A percentile compares a stretch with the other conserved stretches of the same genome.
Conservation (phyloP, 2,797 vertebrate species). For the Arctocebus calabarensis region DNA sequence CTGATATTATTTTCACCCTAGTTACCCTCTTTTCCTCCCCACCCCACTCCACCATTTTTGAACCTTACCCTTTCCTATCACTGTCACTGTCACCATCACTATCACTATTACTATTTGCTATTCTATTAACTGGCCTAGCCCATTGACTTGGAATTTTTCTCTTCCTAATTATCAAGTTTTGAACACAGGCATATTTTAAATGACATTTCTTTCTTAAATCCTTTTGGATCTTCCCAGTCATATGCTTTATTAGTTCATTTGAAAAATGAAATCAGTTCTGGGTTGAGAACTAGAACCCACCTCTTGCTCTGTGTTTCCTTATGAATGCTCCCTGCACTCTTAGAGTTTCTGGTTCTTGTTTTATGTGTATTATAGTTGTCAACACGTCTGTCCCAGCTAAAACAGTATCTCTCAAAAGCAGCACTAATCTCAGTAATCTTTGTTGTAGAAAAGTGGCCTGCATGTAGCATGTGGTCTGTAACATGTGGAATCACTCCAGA, state of each 20-base stretch:
- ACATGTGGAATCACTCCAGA: background rate
- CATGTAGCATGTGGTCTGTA: background rate
- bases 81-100: too few relatives aligned
- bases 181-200: background rate
- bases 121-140: background rate
- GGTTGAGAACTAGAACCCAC: background rate
- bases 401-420: background rate
- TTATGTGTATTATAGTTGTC: background rate
- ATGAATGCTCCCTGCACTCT: background rate
- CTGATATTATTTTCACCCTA: background rate
- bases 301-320: background rate
- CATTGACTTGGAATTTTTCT: background rate
- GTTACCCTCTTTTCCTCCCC: background rate
- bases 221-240: background rate
- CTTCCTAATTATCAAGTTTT: background rate
- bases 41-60: background rate
- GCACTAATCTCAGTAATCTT: background rate
- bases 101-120: background rate
- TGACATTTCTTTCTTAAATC: background rate
- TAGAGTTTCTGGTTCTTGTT: background rate
- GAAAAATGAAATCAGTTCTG: background rate
- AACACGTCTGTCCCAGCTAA: background rate
- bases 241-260: background rate
- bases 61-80: background rate
- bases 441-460: background rate